phyloP scores from a whole-genome alignment of 1,140 invertebrate species.

The Bombus ignitus region DNA sequence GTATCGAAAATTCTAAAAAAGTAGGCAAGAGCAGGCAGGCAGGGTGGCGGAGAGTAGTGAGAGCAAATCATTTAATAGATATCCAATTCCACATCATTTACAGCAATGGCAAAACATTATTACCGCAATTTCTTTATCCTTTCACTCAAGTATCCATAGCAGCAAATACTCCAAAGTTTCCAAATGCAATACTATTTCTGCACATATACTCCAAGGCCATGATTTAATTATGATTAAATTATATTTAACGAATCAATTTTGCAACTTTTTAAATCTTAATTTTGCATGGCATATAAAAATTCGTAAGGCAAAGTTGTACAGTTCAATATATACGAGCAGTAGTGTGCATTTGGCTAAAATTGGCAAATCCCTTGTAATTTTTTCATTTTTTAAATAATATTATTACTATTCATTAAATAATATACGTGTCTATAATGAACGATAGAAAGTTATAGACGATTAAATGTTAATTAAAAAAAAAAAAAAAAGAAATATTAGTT shows the following conservation, averaged over 20 bases:
- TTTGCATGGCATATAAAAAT: slow-evolving; percentile 55
- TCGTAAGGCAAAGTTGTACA: slow-evolving; percentile 41
- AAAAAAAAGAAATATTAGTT: slow-evolving; percentile 29
- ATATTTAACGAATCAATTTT: slow-evolving; percentile 31
- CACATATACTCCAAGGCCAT: slow-evolving; percentile 61
- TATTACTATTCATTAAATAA: slow-evolving; percentile 55
- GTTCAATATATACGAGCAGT: slow-evolving; percentile 62
- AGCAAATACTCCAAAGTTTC: slow-evolving; percentile 55
- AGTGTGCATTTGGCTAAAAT: slow-evolving; percentile 69
- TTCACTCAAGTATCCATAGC: slow-evolving; percentile 49
- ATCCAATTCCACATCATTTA: slow-evolving; percentile 77
- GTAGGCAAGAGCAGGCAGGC: slow-evolving; percentile 71
- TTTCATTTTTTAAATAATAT: slow-evolving; percentile 47
- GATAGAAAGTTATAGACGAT: slow-evolving; percentile 34
- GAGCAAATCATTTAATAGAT: slow-evolving; percentile 77
- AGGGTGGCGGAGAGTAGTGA: slow-evolving; percentile 77
- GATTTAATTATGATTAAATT: background rate
- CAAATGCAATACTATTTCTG: slow-evolving; percentile 67
- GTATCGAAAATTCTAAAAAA: slow-evolving; percentile 45
- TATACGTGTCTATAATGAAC: slow-evolving; percentile 38
- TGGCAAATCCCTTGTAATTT: slow-evolving; percentile 40
- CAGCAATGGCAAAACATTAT: slow-evolving; percentile 71
- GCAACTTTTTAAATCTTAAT: slow-evolving; percentile 35
- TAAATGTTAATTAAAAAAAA: slow-evolving; percentile 32
- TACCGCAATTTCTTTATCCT: slow-evolving; percentile 60